Percentiles rank a stretch among this genome's conserved stretches.
Evolutionary conservation across 2,797 vertebrate genomes (phyloP).

Genomic region (Galagoides demidoff): DNA sequence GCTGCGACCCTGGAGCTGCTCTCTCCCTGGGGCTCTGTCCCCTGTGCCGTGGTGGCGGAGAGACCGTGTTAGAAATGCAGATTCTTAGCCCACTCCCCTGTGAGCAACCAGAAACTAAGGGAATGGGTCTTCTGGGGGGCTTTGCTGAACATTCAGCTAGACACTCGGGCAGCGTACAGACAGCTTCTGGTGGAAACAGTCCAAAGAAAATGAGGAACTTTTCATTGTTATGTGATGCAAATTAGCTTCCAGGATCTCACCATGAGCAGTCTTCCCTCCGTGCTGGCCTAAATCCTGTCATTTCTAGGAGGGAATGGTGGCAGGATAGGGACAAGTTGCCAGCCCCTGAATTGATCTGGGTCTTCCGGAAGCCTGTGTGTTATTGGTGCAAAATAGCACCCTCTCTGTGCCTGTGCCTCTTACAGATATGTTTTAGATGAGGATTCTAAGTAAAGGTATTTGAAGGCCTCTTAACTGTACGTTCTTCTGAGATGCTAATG

Average conservation of each 20-base stretch:
- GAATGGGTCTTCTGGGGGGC: too few species aligned
- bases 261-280: neutral
- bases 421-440: neutral
- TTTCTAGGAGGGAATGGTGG: neutral
- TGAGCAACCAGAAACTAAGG: neutral
- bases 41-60: too few species aligned
- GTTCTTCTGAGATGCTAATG: neutral
- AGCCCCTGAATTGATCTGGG: neutral
- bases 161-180: neutral
- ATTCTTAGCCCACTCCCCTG: neutral
- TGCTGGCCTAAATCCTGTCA: neutral
- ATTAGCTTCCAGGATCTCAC: neutral
- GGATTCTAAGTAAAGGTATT: neutral
- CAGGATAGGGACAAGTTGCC: neutral
- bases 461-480: neutral
- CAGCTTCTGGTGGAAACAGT: neutral
- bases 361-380: neutral
- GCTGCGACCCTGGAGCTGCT: fast-evolving
- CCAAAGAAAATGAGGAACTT: neutral
- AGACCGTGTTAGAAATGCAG: neutral
- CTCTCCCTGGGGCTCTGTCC: neutral
- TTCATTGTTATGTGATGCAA: neutral
- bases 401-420: fast-evolving
- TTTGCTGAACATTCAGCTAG: too few species aligned
- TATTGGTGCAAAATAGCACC: fast-evolving